Base-by-base conservation (phyloP, 2,888 invertebrate species). In the Raillietiella orientalis region DNA sequence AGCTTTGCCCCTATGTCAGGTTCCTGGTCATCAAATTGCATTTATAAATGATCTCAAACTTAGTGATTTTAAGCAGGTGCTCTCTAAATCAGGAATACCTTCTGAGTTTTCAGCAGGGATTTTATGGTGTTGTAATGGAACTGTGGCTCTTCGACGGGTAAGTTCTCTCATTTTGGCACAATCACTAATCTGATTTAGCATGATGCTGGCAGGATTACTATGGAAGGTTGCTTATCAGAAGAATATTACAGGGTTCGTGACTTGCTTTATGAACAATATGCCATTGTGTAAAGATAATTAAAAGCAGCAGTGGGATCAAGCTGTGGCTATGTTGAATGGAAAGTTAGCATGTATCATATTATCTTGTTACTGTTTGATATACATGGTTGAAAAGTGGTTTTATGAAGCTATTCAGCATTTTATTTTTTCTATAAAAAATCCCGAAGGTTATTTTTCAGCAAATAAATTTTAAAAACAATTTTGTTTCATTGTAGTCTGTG, bases 241-340 rank as follows among this genome's bases (percentile, higher is more conserved):
- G 87, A 93, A 36, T 96, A 84, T 47, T 96, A 71, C 49, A 69
- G 62, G 56, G 70, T 96, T 24, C 57, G 87, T 29, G 74, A 79
- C 37, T 50, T 90, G 19, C 51, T 96, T 16, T 96, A 96, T 43
- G 70, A 75, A 33, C 90, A 96, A 44, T 96, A 87, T 48, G 93
- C 90, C 29, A 79, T 96, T 41, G 64, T 90, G 27, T 87, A 57
- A 50, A n/a, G n/a, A n/a, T n/a, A n/a, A n/a, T n/a, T n/a, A n/a
- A n/a, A n/a, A n/a, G n/a, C n/a, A n/a, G n/a, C n/a, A n/a, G n/a
- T n/a, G n/a, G n/a, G n/a, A n/a, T n/a, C n/a, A n/a, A n/a, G n/a
- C n/a, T n/a, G n/a, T n/a, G n/a, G n/a, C n/a, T n/a, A n/a, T n/a
- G n/a, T n/a, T n/a, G n/a, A n/a, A n/a, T n/a, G n/a, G n/a, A n/a